phyloP scores from a whole-genome alignment of 2,888 invertebrate genomes.

The Phaonia tiefii region DNA sequence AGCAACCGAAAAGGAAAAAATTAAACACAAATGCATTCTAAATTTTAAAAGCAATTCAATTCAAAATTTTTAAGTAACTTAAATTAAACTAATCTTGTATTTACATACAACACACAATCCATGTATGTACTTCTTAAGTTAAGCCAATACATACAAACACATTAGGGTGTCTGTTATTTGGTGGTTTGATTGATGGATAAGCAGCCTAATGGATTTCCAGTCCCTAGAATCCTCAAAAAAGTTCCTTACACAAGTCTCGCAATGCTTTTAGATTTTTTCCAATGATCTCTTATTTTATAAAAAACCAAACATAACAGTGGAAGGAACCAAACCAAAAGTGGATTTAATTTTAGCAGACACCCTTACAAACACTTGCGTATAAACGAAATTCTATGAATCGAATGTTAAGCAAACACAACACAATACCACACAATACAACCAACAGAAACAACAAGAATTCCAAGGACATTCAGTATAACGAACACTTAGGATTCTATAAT shows the following conservation, averaged over 20 bases:
- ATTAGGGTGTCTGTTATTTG: too few species aligned
- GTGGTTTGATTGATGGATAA: too few species aligned
- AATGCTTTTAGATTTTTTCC: too few species aligned
- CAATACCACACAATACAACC: conserved; percentile 13
- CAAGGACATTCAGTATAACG: conserved; percentile 55
- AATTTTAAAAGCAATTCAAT: conserved; percentile 65
- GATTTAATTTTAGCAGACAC: too few species aligned
- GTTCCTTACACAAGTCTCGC: too few species aligned
- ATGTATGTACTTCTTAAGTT: conserved; percentile 30
- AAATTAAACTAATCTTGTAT: conserved; percentile 30
- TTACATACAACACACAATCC: not conserved
- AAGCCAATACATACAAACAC: conserved; percentile 26
- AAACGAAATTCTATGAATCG: not conserved
- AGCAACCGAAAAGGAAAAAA: conserved; percentile 16
- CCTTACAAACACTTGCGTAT: conserved; percentile 14
- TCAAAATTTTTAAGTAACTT: conserved; percentile 48
- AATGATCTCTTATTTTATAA: too few species aligned
- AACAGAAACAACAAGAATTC: conserved; percentile 19
- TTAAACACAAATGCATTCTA: conserved; percentile 54
- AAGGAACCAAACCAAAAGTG: too few species aligned
- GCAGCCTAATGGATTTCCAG: too few species aligned
- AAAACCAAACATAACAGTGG: too few species aligned
- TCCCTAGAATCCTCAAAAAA: too few species aligned
- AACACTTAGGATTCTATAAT: conserved; percentile 34
- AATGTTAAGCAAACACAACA: conserved; percentile 18